Percentiles rank a stretch among this genome's conserved stretches.
Evolutionary conservation across 2,888 invertebrate species (phyloP).

Genomic region (Dysmachus trigonus): DNA sequence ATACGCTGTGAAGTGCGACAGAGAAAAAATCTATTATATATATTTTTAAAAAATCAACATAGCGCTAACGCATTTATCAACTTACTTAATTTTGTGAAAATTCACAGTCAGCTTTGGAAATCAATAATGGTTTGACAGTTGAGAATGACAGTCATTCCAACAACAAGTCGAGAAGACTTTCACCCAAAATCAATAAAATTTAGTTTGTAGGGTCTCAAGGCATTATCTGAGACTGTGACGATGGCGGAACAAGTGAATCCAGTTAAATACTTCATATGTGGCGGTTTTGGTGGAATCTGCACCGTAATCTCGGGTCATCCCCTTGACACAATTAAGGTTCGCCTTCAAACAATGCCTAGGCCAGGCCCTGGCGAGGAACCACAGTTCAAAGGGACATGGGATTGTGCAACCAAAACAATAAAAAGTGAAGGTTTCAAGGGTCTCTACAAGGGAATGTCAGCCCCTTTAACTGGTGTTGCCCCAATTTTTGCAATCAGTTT

Average conservation of each 20-base stretch:
- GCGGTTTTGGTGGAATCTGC: conserved; percentile 96
- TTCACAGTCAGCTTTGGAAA: no score
- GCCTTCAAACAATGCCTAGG: conserved; percentile 94
- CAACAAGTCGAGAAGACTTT: no score
- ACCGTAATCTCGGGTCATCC: conserved; percentile 96
- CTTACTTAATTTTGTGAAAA: no score
- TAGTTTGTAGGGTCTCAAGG: no score
- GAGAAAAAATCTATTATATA: no score
- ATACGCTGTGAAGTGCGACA: no score
- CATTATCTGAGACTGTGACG: neutral
- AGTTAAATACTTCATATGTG: conserved; percentile 92
- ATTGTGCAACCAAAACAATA: conserved; percentile 92
- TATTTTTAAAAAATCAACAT: no score
- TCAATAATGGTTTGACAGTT: no score
- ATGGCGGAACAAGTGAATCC: conserved; percentile 71
- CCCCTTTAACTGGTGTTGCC: conserved; percentile 95
- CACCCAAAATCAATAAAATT: no score
- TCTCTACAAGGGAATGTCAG: conserved; percentile 88
- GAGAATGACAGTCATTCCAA: no score
- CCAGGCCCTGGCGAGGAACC: conserved; percentile 80
- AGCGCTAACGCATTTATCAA: no score
- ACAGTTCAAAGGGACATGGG: conserved; percentile 87
- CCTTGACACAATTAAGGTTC: conserved; percentile 95
- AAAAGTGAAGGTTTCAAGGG: conserved; percentile 85
- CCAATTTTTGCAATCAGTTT: conserved; percentile 98